phyloP scores from a whole-genome alignment of 2,888 invertebrate genomes.

The Eupsilia transversa region DNA sequence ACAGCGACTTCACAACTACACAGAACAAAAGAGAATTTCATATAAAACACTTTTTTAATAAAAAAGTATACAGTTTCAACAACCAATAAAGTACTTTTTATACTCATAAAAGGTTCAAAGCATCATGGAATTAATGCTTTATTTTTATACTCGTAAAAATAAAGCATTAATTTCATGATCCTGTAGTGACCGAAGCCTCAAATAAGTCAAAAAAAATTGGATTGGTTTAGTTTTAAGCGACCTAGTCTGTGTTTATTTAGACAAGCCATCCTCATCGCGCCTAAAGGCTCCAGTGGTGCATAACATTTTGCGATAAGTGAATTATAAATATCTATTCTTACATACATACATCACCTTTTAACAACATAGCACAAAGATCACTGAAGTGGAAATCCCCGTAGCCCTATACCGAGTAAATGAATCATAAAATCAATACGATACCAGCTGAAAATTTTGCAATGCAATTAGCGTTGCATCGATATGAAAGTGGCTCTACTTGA shows the following conservation, averaged over 20 bases:
- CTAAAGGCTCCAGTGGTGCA: neutral
- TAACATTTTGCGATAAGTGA: neutral
- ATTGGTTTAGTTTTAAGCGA: neutral
- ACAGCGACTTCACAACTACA: neutral
- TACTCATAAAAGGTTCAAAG: too few species aligned
- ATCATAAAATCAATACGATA: conserved; percentile 56
- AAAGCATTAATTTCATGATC: too few species aligned
- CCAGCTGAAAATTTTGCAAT: conserved; percentile 52
- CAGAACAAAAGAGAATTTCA: neutral
- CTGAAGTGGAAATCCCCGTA: conserved; percentile 13
- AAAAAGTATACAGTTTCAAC: neutral
- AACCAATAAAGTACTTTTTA: neutral
- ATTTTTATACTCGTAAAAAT: too few species aligned
- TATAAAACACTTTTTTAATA: neutral
- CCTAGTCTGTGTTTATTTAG: neutral
- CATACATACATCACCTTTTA: neutral
- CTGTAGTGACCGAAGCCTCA: neutral
- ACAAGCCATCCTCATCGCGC: neutral
- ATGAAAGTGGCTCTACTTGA: conserved; percentile 62
- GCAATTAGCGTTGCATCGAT: conserved; percentile 60
- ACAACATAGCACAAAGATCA: conserved; percentile 8
- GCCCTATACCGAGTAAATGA: conserved; percentile 17
- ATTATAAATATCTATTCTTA: neutral
- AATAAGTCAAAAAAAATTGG: neutral
- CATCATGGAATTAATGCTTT: too few species aligned